Conservation (phyloP, 2,888 invertebrate genomes). For the Steinernema carpocapsae region DNA sequence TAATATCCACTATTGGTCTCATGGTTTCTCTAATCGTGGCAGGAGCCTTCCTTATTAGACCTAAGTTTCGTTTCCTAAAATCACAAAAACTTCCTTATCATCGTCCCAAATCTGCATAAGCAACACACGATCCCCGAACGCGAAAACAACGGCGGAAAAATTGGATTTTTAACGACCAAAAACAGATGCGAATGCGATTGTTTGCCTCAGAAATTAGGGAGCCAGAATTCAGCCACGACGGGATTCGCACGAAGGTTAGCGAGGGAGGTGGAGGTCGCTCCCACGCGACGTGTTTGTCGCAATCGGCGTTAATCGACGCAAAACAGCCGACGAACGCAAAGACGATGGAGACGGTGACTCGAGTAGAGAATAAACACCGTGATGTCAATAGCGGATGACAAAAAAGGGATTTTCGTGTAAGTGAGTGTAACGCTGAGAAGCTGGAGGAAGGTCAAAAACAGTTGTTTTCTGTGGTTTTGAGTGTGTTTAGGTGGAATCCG, state of each 20-base stretch:
- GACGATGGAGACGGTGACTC: not conserved
- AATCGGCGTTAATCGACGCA: slow-evolving; percentile 7
- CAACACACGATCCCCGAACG: not conserved
- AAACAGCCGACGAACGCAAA: not conserved
- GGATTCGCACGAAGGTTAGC: not conserved
- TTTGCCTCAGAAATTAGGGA: not conserved
- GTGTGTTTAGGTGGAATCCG: too few relatives aligned
- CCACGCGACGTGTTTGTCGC: slow-evolving; percentile 22
- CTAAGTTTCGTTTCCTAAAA: too few relatives aligned
- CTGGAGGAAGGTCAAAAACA: too few relatives aligned
- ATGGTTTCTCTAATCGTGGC: not conserved
- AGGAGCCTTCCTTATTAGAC: not conserved
- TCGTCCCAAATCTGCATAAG: too few relatives aligned
- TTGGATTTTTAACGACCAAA: slow-evolving; percentile 3
- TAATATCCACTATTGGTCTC: not conserved
- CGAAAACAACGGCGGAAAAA: slow-evolving; percentile 8
- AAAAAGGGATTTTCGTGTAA: too few relatives aligned
- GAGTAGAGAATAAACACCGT: not conserved
- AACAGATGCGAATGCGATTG: slow-evolving; percentile 15
- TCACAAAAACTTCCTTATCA: too few relatives aligned
- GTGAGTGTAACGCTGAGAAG: too few relatives aligned
- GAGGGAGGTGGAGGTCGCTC: not conserved
- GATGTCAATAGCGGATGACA: too few relatives aligned
- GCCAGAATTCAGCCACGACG: not conserved
- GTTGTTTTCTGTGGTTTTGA: too few relatives aligned